A percentile compares a stretch with the other conserved stretches of the same genome.
phyloP scores from a whole-genome alignment of 2,113 vertebrate species.

The Oreochromis spilurus region DNA sequence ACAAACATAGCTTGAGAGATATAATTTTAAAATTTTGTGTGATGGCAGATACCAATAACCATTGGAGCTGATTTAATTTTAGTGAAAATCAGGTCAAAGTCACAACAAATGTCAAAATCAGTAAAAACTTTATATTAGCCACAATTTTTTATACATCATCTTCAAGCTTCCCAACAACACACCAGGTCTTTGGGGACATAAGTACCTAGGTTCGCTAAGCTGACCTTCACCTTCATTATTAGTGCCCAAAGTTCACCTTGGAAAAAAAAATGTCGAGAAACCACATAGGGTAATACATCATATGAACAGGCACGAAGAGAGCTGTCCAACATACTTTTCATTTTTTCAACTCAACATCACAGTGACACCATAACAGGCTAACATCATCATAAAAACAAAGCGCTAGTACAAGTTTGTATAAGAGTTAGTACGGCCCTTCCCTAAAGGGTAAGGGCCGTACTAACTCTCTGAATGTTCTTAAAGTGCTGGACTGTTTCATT shows the following conservation, averaged over 20 bases:
- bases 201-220: background rate
- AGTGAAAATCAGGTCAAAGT: background rate
- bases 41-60: background rate
- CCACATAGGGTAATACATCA: background rate
- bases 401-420: background rate
- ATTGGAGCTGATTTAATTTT: background rate
- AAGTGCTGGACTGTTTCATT: background rate
- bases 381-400: background rate
- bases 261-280: background rate
- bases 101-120: background rate
- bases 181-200: background rate
- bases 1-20: background rate
- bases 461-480: background rate
- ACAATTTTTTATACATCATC: too few relatives aligned
- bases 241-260: background rate
- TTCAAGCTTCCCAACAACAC: background rate
- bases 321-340: background rate
- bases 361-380: background rate
- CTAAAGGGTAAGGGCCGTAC: background rate
- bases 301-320: background rate
- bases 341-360: background rate
- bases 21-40: background rate
- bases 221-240: background rate
- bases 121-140: background rate
- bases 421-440: background rate